phyloP scores from a whole-genome alignment of 64 coral and sea anemone species.

The Montipora capricornis region DNA sequence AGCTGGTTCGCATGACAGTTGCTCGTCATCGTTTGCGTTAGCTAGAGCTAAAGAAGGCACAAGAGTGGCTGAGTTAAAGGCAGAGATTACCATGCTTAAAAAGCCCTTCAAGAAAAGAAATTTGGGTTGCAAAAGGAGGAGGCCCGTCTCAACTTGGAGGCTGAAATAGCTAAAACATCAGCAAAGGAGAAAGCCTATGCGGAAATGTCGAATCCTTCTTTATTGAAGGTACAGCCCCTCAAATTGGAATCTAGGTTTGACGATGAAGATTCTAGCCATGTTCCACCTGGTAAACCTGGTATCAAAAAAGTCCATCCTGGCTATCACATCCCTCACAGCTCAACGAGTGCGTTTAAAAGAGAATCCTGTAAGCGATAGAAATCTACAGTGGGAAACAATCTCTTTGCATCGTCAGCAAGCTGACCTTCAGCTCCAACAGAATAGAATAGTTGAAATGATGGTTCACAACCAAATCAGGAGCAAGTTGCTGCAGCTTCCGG shows the following conservation, averaged over 20 bases:
- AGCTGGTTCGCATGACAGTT: neutral
- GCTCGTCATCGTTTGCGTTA: neutral
- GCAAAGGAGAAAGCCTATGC: neutral
- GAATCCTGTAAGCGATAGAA: neutral
- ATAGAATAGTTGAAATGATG: neutral
- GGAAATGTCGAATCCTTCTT: neutral
- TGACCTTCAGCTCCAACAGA: neutral
- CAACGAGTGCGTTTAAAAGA: neutral
- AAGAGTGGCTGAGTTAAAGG: neutral
- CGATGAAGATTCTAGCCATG: neutral
- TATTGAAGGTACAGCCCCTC: neutral
- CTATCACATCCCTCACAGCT: neutral
- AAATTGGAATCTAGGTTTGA: neutral
- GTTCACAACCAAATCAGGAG: neutral
- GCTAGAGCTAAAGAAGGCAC: slow-evolving; percentile 11
- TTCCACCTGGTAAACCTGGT: neutral
- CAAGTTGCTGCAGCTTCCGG: too few relatives aligned
- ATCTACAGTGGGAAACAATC: neutral
- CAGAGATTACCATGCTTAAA: neutral
- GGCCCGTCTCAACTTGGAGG: neutral
- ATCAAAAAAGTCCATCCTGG: too few relatives aligned
- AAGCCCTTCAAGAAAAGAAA: neutral
- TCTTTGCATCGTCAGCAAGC: neutral
- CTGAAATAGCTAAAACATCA: neutral
- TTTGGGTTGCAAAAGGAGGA: slow-evolving; percentile 7